Base-by-base conservation (phyloP, 2,113 vertebrate genomes). In the Furnarius figulus region DNA sequence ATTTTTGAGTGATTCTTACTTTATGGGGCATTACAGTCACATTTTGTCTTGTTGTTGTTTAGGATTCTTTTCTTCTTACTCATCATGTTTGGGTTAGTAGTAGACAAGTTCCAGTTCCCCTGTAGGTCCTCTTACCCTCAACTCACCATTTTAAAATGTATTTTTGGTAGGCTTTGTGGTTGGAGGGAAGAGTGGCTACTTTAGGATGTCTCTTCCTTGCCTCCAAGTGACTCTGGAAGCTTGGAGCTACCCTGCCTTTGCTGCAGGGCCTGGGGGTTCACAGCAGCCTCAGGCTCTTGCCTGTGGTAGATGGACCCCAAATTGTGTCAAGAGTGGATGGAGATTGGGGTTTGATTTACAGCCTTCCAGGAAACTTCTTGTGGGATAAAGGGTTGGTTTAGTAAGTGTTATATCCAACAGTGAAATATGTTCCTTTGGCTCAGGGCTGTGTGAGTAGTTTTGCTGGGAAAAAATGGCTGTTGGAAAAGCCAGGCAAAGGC, bases 1-100 rank as follows among this genome's bases (percentile, higher is more conserved):
- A 52, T 90, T 79, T 88, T 94, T 95, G 71, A 96, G 87, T 87
- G 92, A 92, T 58, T 95, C 63, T 90, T 62, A 93, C 31, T 8
- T 65, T 76, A 81, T 21, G 91, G 97, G 97, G 96, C 96, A 95
- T 97, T 97, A 97, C 79, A 68, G 75, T 91, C 23, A 4, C 0
- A 0, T 81, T 68, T 53, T 84, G 28, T n/a, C 46, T 49, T 39
- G 11, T 85, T 83, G 15, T 95, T 76, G 72, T 89, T 86, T 85
- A 74, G 82, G 49, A 77, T 28, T 75, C 53, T 58, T 58, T 95
- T 85, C 71, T 89, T 80, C 56, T 75, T 86, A n/a, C 21, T 87
- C 44, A 30, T 39, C 8, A 2, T 46, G 9, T 90, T 89, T 84
- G 89, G 79, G 62, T 84, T 87, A 68, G 53, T n/a, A 74, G 59